Evolutionary conservation across 2,888 invertebrate species (phyloP).

Genomic region (Diadromus collaris): DNA sequence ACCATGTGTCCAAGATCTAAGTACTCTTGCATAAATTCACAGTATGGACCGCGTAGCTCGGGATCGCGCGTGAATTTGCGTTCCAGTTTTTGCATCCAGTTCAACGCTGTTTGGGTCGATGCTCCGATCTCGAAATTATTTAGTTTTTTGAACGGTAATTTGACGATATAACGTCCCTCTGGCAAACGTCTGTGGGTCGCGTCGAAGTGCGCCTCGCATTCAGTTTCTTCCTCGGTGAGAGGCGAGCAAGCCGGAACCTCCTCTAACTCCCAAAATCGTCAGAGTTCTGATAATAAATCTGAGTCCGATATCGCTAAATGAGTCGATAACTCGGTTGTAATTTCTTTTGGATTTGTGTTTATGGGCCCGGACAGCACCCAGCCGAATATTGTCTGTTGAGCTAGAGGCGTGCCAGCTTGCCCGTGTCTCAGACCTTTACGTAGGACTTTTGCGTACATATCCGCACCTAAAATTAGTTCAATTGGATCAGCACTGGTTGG

Average conservation of each 20-base stretch:
- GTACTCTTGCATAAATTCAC: constrained; percentile 40
- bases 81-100: constrained; percentile 22
- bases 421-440: constrained; percentile 2
- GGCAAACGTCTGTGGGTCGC: constrained; percentile 17
- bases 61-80: constrained; percentile 13
- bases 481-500: constrained; percentile 31
- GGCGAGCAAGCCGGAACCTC: background rate
- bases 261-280: constrained; percentile 36
- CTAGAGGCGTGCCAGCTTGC: constrained; percentile 5
- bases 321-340: background rate
- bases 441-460: constrained; percentile 8
- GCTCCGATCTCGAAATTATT: no score
- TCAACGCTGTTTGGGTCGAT: constrained; percentile 11
- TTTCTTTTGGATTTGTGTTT: background rate
- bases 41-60: background rate
- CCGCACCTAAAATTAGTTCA: constrained; percentile 17
- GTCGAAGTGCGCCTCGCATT: constrained; percentile 35
- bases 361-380: constrained; percentile 31
- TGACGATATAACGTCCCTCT: constrained; percentile 20
- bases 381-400: constrained; percentile 26
- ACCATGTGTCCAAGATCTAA: constrained; percentile 20
- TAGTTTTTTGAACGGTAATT: constrained; percentile 14
- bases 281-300: constrained; percentile 3
- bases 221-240: background rate
- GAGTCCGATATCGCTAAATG: constrained; percentile 9